Percentiles rank a stretch among this genome's conserved stretches.
These are phyloP conservation scores for Drosophila kikkawai DNA, from an alignment of 1,140 invertebrate genomes.

Conservation along the genomic window DNA sequence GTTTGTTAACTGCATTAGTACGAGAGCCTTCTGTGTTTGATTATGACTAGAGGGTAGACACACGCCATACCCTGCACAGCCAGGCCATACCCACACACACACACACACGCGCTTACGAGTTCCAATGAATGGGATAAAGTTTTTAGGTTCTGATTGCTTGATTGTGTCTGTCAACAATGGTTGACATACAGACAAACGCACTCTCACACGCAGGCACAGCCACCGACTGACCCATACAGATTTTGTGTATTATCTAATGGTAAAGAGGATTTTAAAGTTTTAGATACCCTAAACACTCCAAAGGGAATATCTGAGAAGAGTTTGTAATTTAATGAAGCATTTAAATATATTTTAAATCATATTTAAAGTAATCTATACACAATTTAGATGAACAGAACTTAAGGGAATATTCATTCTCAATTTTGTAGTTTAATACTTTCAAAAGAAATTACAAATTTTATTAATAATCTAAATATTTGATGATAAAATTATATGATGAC, in stretches of 20 bases:
- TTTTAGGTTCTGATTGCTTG: slow-evolving; percentile 83
- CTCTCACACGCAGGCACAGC: slow-evolving; percentile 5
- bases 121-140: slow-evolving; percentile 63
- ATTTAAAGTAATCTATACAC: neutral
- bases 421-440: neutral
- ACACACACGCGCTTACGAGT: slow-evolving; percentile 1
- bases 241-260: slow-evolving; percentile 22
- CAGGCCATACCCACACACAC: slow-evolving; percentile 24
- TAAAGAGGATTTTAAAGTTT: slow-evolving; percentile 24
- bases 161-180: slow-evolving; percentile 80
- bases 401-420: neutral
- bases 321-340: neutral
- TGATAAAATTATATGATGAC: neutral
- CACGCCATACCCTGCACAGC: slow-evolving; percentile 36
- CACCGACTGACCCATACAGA: slow-evolving; percentile 37
- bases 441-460: neutral
- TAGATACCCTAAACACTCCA: slow-evolving; percentile 13
- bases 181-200: slow-evolving; percentile 29
- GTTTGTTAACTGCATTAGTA: slow-evolving; percentile 83
- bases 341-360: neutral
- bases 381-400: neutral
- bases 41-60: slow-evolving; percentile 71
- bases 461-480: too few species aligned
- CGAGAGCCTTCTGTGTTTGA: slow-evolving; percentile 78
- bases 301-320: neutral